Evolutionary conservation across 2,113 vertebrate species (phyloP), one percentile per base, ranked within the genome.

Genomic region (Terrapene triunguis): DNA sequence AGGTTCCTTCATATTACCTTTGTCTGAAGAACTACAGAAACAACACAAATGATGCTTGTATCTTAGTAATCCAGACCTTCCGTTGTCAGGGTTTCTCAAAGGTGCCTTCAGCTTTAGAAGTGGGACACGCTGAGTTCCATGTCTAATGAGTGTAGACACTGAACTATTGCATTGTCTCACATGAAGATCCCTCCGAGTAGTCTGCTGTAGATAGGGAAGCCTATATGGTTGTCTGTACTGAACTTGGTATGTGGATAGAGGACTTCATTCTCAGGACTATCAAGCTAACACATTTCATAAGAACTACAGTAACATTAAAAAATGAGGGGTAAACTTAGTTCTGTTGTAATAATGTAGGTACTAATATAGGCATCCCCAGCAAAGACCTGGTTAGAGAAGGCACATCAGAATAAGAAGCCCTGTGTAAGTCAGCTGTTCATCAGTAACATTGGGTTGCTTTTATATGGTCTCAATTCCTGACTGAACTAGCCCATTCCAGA

Each of bases 241-340:
- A 17, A 87, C 54, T 79, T 91, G 59, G 44, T 7, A 21, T 59
- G 8, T 2, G 84, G 6, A 27, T 85, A 51, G 91, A 62, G 6
- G 13, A 42, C 35, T 10, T 74, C 47, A 29, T 8, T 1, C 59
- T 11, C 51, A 92, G 51, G 19, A 42, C 42, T 54, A 13, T n/a
- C 19, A 88, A 76, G 5, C 10, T 79, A 59, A 19, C 32, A 11
- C 2, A 4, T 93, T 92, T 86, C 55, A 82, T 14, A 51, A 74
- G 22, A 35, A 12, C 0, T 0, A 48, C n/a, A 65, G 81, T 6
- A 54, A 79, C 38, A 55, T 24, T 19, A 72, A 72, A 74, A 88
- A 89, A 22, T 24, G 14, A 79, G 5, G 5, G 6, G 2, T 65
- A 24, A 3, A 5, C n/a, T 91, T 42, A 74, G 22, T 74, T 95